phyloP scores from a whole-genome alignment of 2,113 vertebrate genomes.

The Myxocyprinus asiaticus region DNA sequence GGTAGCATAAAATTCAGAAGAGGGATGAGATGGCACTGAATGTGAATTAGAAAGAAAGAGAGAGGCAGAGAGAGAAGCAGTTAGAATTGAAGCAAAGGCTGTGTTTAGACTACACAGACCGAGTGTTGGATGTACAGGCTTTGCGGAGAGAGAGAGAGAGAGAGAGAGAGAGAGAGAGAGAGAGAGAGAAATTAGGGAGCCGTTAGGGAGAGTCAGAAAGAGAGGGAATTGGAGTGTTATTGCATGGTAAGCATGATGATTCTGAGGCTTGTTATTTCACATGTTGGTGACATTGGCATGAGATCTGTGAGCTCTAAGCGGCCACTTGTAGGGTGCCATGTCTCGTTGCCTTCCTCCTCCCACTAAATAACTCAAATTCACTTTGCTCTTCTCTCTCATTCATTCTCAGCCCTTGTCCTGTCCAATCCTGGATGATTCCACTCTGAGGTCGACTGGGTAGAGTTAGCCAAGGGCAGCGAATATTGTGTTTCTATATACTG shows the following conservation, averaged over 20 bases:
- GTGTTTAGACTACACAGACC: conserved; percentile 57
- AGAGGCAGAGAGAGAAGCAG: conserved; percentile 59
- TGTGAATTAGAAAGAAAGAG: conserved; percentile 40
- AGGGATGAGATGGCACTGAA: conserved; percentile 62
- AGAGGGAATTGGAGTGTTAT: conserved; percentile 57
- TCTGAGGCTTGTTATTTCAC: conserved; percentile 24
- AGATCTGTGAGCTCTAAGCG: neutral
- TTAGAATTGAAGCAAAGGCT: conserved; percentile 56
- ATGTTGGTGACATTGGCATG: neutral
- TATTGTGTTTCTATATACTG: too few species aligned
- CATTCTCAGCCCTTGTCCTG: neutral
- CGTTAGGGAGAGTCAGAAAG: conserved; percentile 50
- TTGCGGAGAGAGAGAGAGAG: conserved; percentile 46
- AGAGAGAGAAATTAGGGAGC: conserved; percentile 52
- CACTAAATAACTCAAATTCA: conserved; percentile 13
- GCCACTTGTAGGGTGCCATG: neutral
- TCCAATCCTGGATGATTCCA: neutral
- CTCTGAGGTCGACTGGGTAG: neutral
- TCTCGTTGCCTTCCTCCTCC: neutral
- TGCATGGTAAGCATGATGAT: conserved; percentile 9
- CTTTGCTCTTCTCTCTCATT: conserved; percentile 27
- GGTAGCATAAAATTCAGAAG: conserved; percentile 68
- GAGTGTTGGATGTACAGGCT: conserved; percentile 57
- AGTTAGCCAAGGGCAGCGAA: too few species aligned
- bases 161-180: conserved; percentile 11